Percentiles rank a stretch among this genome's conserved stretches.
Conservation (phyloP, 2,113 vertebrate species). For the Chloebia gouldiae region DNA sequence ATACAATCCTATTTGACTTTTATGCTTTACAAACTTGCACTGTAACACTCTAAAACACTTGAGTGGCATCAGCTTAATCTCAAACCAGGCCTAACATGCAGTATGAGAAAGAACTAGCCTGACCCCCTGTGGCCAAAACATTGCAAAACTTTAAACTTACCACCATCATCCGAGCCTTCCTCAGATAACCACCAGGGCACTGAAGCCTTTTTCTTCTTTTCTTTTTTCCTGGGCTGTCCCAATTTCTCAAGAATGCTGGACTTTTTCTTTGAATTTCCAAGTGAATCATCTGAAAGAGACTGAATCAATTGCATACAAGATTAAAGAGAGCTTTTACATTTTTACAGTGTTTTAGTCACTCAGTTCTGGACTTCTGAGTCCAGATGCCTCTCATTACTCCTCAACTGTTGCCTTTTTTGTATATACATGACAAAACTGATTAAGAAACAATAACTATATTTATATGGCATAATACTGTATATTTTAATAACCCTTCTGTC, state of each 20-base stretch:
- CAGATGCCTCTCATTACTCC: neutral
- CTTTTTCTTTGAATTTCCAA: slow-evolving; percentile 73
- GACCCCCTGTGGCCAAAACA: slow-evolving; percentile 72
- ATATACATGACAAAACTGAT: neutral
- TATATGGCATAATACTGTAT: neutral
- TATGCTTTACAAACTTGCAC: neutral
- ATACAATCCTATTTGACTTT: neutral
- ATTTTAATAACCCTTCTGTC: neutral
- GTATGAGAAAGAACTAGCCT: slow-evolving; percentile 39
- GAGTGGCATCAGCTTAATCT: neutral
- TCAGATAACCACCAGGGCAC: slow-evolving; percentile 81
- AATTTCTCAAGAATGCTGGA: slow-evolving; percentile 64
- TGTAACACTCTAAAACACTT: neutral
- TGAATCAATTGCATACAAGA: slow-evolving; percentile 43
- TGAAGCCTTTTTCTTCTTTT: slow-evolving; percentile 67
- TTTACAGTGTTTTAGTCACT: neutral
- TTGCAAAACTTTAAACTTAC: slow-evolving; percentile 65
- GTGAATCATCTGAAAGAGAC: slow-evolving; percentile 94
- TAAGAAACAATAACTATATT: neutral
- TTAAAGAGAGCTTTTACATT: neutral
- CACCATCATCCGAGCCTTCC: slow-evolving; percentile 64
- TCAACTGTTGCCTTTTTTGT: neutral
- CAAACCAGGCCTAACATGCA: neutral
- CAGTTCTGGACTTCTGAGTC: neutral
- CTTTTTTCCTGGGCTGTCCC: slow-evolving; percentile 64